phyloP scores from a whole-genome alignment of 2,113 vertebrate species.

The Malurus alboscapulatus region DNA sequence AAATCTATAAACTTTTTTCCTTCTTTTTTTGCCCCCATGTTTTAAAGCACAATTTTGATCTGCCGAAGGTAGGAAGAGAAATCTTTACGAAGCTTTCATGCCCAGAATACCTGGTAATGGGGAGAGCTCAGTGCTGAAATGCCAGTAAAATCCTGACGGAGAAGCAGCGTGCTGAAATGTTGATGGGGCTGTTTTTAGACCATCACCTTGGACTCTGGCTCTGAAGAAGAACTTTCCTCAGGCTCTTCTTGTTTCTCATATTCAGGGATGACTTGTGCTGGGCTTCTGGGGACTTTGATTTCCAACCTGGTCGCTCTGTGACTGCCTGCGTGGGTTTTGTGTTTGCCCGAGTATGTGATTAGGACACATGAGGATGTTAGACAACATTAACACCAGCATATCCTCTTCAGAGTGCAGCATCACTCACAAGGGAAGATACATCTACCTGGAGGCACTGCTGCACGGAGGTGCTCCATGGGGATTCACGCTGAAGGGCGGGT shows the following conservation, averaged over 20 bases:
- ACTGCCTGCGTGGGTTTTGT: background rate
- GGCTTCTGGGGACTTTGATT: background rate
- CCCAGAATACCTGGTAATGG: background rate
- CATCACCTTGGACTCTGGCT: background rate
- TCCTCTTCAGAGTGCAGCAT: background rate
- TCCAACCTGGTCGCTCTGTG: background rate
- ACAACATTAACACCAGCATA: constrained; percentile 43
- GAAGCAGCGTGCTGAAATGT: background rate
- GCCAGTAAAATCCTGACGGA: background rate
- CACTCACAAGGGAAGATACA: constrained; percentile 69
- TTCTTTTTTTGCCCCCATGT: background rate
- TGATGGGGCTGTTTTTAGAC: background rate
- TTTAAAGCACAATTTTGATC: background rate
- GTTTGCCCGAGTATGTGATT: background rate
- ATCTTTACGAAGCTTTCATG: background rate
- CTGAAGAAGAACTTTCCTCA: background rate
- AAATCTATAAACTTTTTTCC: constrained; percentile 19
- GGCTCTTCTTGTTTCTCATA: background rate
- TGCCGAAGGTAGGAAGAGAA: background rate
- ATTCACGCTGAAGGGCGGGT: constrained; percentile 91
- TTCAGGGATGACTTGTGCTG: background rate
- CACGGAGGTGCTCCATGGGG: constrained; percentile 94
- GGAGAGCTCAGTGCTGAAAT: background rate
- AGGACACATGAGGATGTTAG: constrained; percentile 55
- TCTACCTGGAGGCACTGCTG: constrained; percentile 85